phyloP scores from a whole-genome alignment of 2,113 vertebrate genomes.

The Eleginops maclovinus region DNA sequence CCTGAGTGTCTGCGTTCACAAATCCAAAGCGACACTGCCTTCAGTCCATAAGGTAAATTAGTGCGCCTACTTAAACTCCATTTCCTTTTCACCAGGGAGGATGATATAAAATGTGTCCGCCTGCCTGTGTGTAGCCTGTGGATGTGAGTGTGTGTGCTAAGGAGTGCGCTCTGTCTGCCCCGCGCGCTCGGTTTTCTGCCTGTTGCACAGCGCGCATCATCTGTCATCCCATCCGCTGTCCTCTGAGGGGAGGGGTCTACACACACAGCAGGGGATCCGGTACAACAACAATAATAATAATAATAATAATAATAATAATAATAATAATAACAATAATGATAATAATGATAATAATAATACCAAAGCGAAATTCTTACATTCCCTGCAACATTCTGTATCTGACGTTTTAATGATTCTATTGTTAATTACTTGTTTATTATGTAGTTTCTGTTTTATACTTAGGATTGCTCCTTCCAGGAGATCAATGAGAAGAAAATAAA shows the following conservation, averaged over 20 bases:
- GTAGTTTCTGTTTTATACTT: too few relatives aligned
- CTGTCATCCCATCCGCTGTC: slow-evolving; percentile 40
- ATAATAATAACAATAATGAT: not conserved
- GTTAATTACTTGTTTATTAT: too few relatives aligned
- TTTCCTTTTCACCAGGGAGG: slow-evolving; percentile 31
- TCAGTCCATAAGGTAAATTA: slow-evolving; percentile 27
- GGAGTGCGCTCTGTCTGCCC: slow-evolving; percentile 13
- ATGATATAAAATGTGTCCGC: not conserved
- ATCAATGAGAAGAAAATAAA: too few relatives aligned
- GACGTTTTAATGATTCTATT: too few relatives aligned
- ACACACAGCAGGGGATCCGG: not conserved
- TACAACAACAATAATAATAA: not conserved
- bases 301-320: not conserved
- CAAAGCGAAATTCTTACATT: too few relatives aligned
- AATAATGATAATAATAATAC: not conserved
- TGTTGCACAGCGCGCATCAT: slow-evolving; percentile 40
- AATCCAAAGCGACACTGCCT: slow-evolving; percentile 15
- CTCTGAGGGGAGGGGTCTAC: slow-evolving; percentile 61
- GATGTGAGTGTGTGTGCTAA: not conserved
- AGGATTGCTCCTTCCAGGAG: too few relatives aligned
- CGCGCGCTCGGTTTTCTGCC: slow-evolving; percentile 21
- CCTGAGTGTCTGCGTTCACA: slow-evolving; percentile 2
- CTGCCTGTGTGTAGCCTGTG: not conserved
- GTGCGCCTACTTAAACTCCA: slow-evolving; percentile 57
- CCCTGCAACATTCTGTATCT: too few relatives aligned